Evolutionary conservation across 2,797 vertebrate genomes (phyloP), one percentile per base, ranked within the genome.

Genomic region (Takifugu ocellatus): DNA sequence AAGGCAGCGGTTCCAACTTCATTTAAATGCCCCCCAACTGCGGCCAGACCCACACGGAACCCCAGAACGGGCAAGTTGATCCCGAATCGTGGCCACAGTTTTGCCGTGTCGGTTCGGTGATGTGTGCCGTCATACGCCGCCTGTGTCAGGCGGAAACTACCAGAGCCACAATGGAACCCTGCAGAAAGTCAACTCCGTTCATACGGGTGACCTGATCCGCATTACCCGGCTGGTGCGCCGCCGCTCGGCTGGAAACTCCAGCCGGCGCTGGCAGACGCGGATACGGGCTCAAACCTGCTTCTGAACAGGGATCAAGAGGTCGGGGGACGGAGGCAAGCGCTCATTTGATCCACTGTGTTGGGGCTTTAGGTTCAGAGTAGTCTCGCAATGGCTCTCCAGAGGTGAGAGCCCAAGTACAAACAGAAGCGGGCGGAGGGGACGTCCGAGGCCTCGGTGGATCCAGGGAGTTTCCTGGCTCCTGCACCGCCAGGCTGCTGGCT

Each of bases 381-480:
- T 27, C 9, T 3, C 0, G 25, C 45, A 14, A 16, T 31, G 7
- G 7, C 43, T 51, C 25, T 36, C 2, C 15, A 12, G 54, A 57
- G 57, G 54, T 61, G 33, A 53, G 33, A 10, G 17, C 31, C 8
- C 6, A 27, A 39, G 56, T 3, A 16, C 15, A 29, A 31, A 27
- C 5, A 43, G 43, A 17, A 44, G 43, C 16, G 43, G 3, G 25
- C 25, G 0, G 33, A n/a, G 54, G 70, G 68, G 66, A 54, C 53
- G 63, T 51, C 11, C 48, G 68, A 90, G 88, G 89, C 89, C 90
- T 75, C 59, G 51, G 56, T 59, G 60, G 69, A 64, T 87, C 89
- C 89, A 49, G 81, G 90, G 87, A 86, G 72, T 91, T 91, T 91
- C 90, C 89, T 91, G 72, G 51, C 62, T 29, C 7, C 1, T 50